Percentiles rank a stretch among this genome's conserved stretches.
Conservation (phyloP, 1,140 invertebrate genomes). For the Pseudobourletiella spinata region DNA sequence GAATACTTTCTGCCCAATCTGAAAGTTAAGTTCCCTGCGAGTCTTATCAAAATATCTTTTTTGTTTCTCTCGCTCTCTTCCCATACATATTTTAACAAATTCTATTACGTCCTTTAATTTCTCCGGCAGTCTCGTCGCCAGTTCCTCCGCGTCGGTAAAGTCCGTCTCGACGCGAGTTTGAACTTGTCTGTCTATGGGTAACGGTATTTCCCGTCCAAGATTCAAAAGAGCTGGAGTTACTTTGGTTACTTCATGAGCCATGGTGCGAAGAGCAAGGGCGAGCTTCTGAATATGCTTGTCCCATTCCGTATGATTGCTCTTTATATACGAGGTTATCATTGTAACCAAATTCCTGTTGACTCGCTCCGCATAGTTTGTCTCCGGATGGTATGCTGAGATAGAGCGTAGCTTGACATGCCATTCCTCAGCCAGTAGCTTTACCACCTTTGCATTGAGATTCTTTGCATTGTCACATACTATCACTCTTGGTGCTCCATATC, state of each 20-base stretch:
- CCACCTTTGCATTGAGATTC: conserved; percentile 13
- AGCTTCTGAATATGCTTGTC: conserved; percentile 40
- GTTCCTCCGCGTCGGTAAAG: neutral
- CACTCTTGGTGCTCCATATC: conserved; percentile 36
- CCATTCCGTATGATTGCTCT: conserved; percentile 39
- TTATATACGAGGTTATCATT: conserved; percentile 39
- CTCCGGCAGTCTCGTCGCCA: conserved; percentile 1
- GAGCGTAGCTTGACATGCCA: conserved; percentile 17
- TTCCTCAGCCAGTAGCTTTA: conserved; percentile 9
- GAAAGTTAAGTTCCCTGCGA: conserved; percentile 3
- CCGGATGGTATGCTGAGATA: conserved; percentile 40
- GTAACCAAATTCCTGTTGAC: conserved; percentile 42
- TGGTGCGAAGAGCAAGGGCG: conserved; percentile 43
- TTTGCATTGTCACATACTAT: conserved; percentile 38
- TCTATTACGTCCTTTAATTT: conserved; percentile 6
- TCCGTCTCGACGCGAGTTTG: neutral
- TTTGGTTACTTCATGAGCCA: conserved; percentile 38
- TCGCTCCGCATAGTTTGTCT: conserved; percentile 42
- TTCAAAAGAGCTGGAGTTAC: conserved; percentile 41
- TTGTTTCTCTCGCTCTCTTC: neutral
- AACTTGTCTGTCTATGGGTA: conserved; percentile 12
- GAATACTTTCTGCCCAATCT: conserved; percentile 4
- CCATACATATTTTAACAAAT: conserved; percentile 11
- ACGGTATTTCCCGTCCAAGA: conserved; percentile 39
- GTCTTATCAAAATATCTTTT: conserved; percentile 15